These are phyloP conservation scores for Nycticryphes semicollaris DNA, from an alignment of 2,113 vertebrate genomes.

Conservation along the genomic window DNA sequence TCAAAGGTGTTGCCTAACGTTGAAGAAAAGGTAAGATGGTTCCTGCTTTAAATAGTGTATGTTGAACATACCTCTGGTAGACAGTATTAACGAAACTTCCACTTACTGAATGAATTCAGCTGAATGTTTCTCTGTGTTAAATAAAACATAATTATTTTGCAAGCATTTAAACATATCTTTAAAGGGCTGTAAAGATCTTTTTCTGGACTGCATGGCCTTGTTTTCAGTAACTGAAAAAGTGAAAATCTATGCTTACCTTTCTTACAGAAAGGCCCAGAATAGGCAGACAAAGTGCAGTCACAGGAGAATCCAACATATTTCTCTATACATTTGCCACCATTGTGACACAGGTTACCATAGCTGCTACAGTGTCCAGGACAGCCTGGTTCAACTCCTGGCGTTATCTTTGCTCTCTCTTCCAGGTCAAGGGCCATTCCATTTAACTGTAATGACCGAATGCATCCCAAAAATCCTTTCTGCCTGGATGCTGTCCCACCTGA, in stretches of 20 bases:
- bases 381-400: slow-evolving; percentile 88
- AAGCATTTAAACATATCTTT: neutral
- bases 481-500: slow-evolving; percentile 93
- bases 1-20: neutral
- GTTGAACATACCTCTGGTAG: neutral
- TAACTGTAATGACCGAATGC: slow-evolving; percentile 88
- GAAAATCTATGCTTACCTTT: slow-evolving; percentile 75
- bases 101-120: neutral
- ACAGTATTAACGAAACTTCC: neutral
- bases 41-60: neutral
- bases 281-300: slow-evolving; percentile 85
- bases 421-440: slow-evolving; percentile 89
- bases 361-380: slow-evolving; percentile 93
- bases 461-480: slow-evolving; percentile 92
- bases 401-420: slow-evolving; percentile 88
- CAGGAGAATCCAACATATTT: slow-evolving; percentile 86
- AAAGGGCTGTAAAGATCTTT: neutral
- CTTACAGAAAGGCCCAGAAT: slow-evolving; percentile 86
- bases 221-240: neutral
- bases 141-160: neutral
- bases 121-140: neutral
- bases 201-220: neutral
- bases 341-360: slow-evolving; percentile 88
- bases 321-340: slow-evolving; percentile 86
- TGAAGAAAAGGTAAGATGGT: neutral